Evolutionary conservation across 2,113 vertebrate species (phyloP), one percentile per base, ranked within the genome.

Genomic region (Rhea americana): DNA sequence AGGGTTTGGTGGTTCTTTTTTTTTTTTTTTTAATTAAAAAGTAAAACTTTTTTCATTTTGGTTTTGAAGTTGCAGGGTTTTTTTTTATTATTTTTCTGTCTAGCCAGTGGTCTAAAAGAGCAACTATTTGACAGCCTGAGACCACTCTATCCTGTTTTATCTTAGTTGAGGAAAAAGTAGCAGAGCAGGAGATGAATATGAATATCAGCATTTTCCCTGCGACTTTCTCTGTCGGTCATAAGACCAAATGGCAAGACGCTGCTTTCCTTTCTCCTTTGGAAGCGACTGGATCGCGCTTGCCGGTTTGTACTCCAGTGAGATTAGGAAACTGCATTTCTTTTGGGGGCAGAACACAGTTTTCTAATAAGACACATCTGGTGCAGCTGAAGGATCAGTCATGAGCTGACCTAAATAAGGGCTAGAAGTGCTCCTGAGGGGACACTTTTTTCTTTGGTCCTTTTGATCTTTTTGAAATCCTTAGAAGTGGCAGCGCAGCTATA

Each of bases 351-450:
- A 82, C 65, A 72, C 41, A 37, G 39, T 72, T 50, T 90, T 92
- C 92, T 87, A 94, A 93, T 91, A 93, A 91, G 94, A 71, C 53
- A 61, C 78, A 85, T 94, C 93, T 93, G 85, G 79, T 51, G 12
- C 7, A 88, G 61, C 65, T 89, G 67, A 72, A 77, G 84, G 88
- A 90, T 76, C 91, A 74, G 32, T 91, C 92, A 72, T 79, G 84
- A 89, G 83, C 85, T 96, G 93, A 88, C 94, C 94, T 93, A 43
- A 94, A 94, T 88, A 65, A 30, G 13, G 82, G 70, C 39, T 87
- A 73, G 85, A 92, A 94, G 51, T 72, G 70, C 70, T 96, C 94
- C 90, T 90, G 67, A 92, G 89, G 82, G 91, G 89, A 91, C 39
- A 53, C 53, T 86, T 48, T 55, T 68, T 81, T 66, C 81, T 92